Conservation (phyloP, 2,797 vertebrate genomes). For the Percopsis omiscomaycus region DNA sequence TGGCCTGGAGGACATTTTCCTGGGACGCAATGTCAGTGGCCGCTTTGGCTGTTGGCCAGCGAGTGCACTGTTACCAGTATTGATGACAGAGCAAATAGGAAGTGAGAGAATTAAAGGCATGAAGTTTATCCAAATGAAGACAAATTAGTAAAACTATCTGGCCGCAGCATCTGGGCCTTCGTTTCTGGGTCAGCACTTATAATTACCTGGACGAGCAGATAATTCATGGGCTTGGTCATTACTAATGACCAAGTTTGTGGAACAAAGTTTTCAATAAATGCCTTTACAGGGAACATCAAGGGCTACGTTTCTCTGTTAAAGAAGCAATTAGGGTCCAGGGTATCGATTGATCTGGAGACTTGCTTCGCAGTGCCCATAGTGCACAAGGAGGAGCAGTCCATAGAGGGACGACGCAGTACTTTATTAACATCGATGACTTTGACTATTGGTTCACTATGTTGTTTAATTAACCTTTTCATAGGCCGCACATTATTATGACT, state of each 20-base stretch:
- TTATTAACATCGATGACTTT: too few species aligned
- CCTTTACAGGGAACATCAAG: constrained; percentile 38
- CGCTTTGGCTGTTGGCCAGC: constrained; percentile 28
- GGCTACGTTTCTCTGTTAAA: constrained; percentile 40
- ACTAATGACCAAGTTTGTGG: constrained; percentile 25
- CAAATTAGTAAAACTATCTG: constrained; percentile 41
- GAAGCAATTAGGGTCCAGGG: constrained; percentile 39
- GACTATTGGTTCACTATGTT: constrained; percentile 23
- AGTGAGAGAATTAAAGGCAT: constrained; percentile 51
- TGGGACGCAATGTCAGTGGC: constrained; percentile 24
- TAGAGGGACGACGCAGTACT: constrained; percentile 10
- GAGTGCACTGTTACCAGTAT: constrained; percentile 16
- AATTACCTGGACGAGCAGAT: constrained; percentile 27
- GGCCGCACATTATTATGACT: constrained; percentile 13
- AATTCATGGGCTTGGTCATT: constrained; percentile 40
- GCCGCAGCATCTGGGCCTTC: constrained; percentile 21
- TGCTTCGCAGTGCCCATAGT: not conserved
- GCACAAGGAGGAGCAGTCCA: constrained; percentile 1
- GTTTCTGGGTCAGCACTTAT: constrained; percentile 46
- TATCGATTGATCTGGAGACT: constrained; percentile 46
- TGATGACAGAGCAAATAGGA: constrained; percentile 51
- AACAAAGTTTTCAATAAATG: constrained; percentile 43
- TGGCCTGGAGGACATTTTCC: constrained; percentile 38
- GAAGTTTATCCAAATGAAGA: constrained; percentile 57
- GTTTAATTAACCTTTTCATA: constrained; percentile 27